These are phyloP conservation scores for Acronicta alni DNA, from an alignment of 2,888 invertebrate species.

Conservation along the genomic window DNA sequence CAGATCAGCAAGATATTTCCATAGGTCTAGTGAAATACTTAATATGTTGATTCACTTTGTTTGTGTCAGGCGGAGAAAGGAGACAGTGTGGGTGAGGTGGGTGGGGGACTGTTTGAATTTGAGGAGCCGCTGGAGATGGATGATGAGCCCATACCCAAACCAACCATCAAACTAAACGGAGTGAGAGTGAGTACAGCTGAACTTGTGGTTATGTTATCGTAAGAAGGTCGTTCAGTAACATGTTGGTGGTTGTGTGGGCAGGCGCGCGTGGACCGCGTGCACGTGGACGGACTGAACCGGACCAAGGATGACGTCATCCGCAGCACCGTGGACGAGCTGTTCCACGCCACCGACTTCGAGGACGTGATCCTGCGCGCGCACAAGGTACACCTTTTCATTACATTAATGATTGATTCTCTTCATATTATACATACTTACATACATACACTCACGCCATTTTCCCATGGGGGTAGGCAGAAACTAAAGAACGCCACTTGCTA, in stretches of 20 bases:
- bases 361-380: conserved; percentile 93
- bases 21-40: too few relatives aligned
- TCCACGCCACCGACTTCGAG: conserved; percentile 95
- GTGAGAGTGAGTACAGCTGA: conserved; percentile 77
- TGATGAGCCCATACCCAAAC: conserved; percentile 73
- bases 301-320: conserved; percentile 97
- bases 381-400: conserved; percentile 85
- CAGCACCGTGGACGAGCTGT: conserved; percentile 94
- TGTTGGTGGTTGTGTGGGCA: conserved; percentile 58
- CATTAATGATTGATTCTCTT: too few relatives aligned
- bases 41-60: too few relatives aligned
- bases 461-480: too few relatives aligned
- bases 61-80: conserved; percentile 61
- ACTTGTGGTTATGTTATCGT: too few relatives aligned
- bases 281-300: conserved; percentile 94
- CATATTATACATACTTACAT: too few relatives aligned
- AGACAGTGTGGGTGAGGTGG: conserved; percentile 57
- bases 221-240: not conserved
- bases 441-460: too few relatives aligned
- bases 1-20: too few relatives aligned
- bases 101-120: conserved; percentile 75
- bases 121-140: conserved; percentile 73
- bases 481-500: too few relatives aligned
- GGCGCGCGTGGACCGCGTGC: conserved; percentile 95
- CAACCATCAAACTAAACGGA: conserved; percentile 86